Conservation (phyloP, 2,797 vertebrate species). For the Sorex maritimensis region DNA sequence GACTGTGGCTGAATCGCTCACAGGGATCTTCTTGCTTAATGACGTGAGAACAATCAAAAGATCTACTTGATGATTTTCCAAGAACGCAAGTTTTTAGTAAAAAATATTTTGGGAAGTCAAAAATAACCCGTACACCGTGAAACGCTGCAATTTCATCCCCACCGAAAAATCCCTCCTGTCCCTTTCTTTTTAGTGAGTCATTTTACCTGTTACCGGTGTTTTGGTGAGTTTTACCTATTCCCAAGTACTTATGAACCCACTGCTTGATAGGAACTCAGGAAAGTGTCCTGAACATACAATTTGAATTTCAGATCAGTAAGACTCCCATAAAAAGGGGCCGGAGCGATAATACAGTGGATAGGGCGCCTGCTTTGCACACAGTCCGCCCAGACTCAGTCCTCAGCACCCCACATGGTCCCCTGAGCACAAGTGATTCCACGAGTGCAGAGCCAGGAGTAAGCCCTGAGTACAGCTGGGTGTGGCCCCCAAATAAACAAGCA, state of each 20-base stretch:
- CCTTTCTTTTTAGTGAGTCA: neutral
- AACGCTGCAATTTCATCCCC: slow-evolving; percentile 24
- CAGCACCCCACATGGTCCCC: too few species aligned
- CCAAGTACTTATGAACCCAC: neutral
- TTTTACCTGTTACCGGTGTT: neutral
- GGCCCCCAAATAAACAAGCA: too few species aligned
- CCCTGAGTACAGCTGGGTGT: too few species aligned
- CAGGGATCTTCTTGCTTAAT: slow-evolving; percentile 19
- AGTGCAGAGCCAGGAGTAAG: too few species aligned
- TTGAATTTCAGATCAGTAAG: too few species aligned
- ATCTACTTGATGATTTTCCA: neutral
- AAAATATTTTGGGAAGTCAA: neutral
- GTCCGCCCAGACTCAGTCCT: too few species aligned
- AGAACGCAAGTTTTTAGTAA: neutral
- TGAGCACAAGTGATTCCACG: too few species aligned
- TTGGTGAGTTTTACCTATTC: neutral
- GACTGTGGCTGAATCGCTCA: neutral
- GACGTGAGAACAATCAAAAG: neutral
- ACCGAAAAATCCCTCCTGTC: neutral
- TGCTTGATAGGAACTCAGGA: neutral
- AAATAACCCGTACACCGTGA: neutral
- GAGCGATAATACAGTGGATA: too few species aligned
- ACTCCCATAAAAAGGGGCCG: too few species aligned
- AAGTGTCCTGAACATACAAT: slow-evolving; percentile 48
- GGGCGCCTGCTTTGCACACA: too few species aligned